Evolutionary conservation across 2,113 vertebrate species (phyloP).

Genomic region (Pithys albifrons): DNA sequence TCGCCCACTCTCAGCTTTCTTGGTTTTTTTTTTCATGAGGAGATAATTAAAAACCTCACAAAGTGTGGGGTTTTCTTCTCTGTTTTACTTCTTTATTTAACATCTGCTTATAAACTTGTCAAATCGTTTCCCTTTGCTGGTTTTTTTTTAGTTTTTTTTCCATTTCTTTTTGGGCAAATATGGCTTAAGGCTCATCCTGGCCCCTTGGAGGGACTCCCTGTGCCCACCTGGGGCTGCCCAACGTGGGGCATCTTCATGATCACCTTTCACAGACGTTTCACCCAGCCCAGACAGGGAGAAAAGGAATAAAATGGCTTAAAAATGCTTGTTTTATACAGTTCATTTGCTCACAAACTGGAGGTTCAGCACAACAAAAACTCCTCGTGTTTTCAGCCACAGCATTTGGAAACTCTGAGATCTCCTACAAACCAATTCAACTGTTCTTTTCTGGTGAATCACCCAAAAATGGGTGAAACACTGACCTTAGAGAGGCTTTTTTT

Average conservation of each 20-base stretch:
- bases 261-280: background rate
- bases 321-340: background rate
- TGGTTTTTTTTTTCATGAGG: background rate
- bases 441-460: background rate
- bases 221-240: background rate
- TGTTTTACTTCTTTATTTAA: background rate
- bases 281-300: background rate
- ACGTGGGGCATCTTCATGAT: accelerated
- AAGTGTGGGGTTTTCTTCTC: background rate
- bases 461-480: background rate
- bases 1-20: background rate
- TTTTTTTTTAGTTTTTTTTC: too few species aligned
- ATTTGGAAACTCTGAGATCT: background rate
- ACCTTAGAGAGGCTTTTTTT: background rate
- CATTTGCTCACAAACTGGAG: background rate
- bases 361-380: background rate
- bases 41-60: background rate
- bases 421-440: accelerated
- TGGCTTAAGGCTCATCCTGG: background rate
- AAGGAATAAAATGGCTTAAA: background rate
- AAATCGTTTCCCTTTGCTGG: background rate
- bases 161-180: background rate
- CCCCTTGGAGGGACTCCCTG: background rate
- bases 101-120: background rate
- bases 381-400: background rate